Conservation (phyloP, 2,888 invertebrate species). For the Oscheius sp. region DNA sequence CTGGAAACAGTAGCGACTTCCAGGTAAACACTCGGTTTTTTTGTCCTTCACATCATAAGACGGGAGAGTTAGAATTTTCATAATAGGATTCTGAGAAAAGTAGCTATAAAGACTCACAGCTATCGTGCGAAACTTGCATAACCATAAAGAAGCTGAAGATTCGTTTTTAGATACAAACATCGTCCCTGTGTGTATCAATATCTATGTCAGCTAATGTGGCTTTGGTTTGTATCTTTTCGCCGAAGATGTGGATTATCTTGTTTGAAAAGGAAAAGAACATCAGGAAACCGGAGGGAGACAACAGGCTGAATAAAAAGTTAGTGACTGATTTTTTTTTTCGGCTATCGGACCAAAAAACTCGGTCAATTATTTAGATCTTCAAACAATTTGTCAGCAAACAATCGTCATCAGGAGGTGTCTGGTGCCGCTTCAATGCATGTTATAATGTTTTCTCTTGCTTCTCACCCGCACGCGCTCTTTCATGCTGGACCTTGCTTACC, state of each 20-base stretch:
- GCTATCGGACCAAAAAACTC: background rate
- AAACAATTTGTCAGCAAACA: conserved; percentile 22
- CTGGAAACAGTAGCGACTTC: conserved; percentile 77
- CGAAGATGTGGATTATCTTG: conserved; percentile 80
- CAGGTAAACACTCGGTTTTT: conserved; percentile 77
- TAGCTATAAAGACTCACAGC: background rate
- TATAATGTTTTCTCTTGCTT: conserved; percentile 11
- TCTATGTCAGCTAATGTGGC: conserved; percentile 80
- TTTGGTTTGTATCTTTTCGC: conserved; percentile 79
- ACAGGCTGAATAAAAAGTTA: conserved; percentile 62
- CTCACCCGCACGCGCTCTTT: background rate
- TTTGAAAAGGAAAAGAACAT: conserved; percentile 82
- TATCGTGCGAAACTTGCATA: background rate
- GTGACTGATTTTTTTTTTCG: background rate
- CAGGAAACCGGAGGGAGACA: conserved; percentile 71
- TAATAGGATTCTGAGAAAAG: background rate
- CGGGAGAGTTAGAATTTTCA: background rate
- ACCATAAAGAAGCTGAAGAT: background rate
- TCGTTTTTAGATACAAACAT: conserved; percentile 77
- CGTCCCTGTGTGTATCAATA: conserved; percentile 79
- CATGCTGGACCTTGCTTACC: background rate
- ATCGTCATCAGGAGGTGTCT: conserved; percentile 21
- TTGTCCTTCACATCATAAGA: background rate
- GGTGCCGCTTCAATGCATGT: conserved; percentile 29
- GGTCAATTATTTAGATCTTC: conserved; percentile 28